phyloP scores from a whole-genome alignment of 2,797 vertebrate genomes.

The Cyprinodon diabolis region DNA sequence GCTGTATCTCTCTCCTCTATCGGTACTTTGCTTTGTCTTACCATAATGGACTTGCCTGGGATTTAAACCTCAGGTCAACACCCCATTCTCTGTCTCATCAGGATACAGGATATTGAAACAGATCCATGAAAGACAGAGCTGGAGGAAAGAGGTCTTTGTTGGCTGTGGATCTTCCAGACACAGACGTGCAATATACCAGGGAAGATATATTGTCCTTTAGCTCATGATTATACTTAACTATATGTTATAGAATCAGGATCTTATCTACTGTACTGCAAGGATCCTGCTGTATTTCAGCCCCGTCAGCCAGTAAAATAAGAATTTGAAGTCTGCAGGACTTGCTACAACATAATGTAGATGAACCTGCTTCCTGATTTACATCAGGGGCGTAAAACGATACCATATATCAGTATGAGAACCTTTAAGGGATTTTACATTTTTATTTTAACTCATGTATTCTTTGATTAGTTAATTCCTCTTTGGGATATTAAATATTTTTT shows the following conservation, averaged over 20 bases:
- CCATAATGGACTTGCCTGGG: conserved; percentile 68
- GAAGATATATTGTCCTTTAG: conserved; percentile 52
- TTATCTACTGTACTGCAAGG: conserved; percentile 42
- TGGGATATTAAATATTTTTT: too few relatives aligned
- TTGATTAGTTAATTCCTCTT: too few relatives aligned
- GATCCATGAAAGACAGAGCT: conserved; percentile 70
- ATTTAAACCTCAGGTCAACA: conserved; percentile 76
- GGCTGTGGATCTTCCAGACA: conserved; percentile 33
- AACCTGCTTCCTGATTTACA: conserved; percentile 1
- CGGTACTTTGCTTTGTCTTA: conserved; percentile 65
- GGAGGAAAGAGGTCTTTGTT: conserved; percentile 56
- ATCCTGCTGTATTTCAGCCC: conserved; percentile 24
- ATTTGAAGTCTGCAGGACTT: conserved; percentile 16
- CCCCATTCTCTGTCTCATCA: conserved; percentile 65
- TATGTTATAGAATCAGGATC: conserved; percentile 34
- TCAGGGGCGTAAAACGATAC: not conserved
- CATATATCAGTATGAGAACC: not conserved
- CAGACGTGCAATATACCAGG: conserved; percentile 52
- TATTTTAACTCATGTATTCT: too few relatives aligned
- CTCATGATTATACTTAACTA: conserved; percentile 55
- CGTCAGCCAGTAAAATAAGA: conserved; percentile 23
- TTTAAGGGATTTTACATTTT: too few relatives aligned
- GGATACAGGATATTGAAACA: conserved; percentile 76
- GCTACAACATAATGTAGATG: conserved; percentile 8
- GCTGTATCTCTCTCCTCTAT: conserved; percentile 69